A percentile compares a stretch with the other conserved stretches of the same genome.
phyloP scores from a whole-genome alignment of 2,113 vertebrate genomes.

The Mirounga angustirostris region DNA sequence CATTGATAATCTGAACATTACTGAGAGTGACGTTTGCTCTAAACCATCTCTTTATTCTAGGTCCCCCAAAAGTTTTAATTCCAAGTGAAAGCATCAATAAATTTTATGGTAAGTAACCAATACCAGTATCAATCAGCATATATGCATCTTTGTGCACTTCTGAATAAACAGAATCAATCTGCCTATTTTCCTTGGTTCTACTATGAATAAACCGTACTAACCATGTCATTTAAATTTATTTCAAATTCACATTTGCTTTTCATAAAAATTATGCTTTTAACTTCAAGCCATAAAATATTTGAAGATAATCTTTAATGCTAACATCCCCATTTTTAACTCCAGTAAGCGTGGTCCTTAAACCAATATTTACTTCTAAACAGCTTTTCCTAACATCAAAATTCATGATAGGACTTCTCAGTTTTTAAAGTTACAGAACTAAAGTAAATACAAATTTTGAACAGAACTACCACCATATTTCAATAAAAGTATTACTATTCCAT shows the following conservation, averaged over 20 bases:
- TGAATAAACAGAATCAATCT: constrained; percentile 24
- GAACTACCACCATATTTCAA: constrained; percentile 23
- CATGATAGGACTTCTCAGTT: background rate
- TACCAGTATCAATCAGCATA: background rate
- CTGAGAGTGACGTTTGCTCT: background rate
- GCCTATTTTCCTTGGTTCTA: background rate
- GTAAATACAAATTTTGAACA: constrained; percentile 21
- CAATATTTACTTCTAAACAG: constrained; percentile 2
- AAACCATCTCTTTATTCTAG: constrained; percentile 24
- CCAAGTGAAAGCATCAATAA: background rate
- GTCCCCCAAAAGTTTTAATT: background rate
- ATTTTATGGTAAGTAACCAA: background rate
- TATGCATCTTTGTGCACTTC: background rate
- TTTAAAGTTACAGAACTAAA: constrained; percentile 51
- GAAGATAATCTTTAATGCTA: constrained; percentile 45
- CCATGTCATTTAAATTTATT: background rate
- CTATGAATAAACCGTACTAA: constrained; percentile 28
- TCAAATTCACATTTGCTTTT: constrained; percentile 52
- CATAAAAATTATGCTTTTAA: constrained; percentile 8
- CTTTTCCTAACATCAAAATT: constrained; percentile 48
- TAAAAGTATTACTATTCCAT: constrained; percentile 29
- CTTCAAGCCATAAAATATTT: constrained; percentile 49
- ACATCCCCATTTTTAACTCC: constrained; percentile 26
- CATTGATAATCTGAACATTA: constrained; percentile 31
- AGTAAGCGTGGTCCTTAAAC: constrained; percentile 12